Conservation (phyloP, 2,888 invertebrate species). For the Beris morrisii region DNA sequence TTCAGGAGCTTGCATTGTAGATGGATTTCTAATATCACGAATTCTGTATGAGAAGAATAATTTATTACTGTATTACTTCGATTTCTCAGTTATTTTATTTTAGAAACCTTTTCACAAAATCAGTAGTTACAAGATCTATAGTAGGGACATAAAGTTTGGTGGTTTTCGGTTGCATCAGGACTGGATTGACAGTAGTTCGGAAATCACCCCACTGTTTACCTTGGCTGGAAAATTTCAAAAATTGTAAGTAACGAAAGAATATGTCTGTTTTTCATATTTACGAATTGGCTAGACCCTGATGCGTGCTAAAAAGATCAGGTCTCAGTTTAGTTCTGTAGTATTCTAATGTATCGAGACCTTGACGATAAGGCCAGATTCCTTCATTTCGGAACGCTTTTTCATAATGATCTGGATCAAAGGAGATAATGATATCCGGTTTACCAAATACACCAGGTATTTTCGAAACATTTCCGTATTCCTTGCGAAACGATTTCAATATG, state of each 20-base stretch:
- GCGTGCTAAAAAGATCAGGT: slow-evolving; percentile 39
- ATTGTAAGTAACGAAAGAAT: slow-evolving; percentile 40
- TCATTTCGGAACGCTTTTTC: slow-evolving; percentile 57
- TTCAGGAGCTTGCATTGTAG: slow-evolving; percentile 51
- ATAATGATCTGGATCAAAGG: slow-evolving; percentile 59
- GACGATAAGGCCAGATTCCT: slow-evolving; percentile 56
- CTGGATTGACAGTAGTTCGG: slow-evolving; percentile 67
- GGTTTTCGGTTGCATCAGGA: slow-evolving; percentile 65
- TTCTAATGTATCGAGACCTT: slow-evolving; percentile 50
- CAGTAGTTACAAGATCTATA: slow-evolving; percentile 58
- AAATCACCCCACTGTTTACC: slow-evolving; percentile 69
- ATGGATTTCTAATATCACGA: slow-evolving; percentile 47
- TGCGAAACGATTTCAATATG: slow-evolving; percentile 8
- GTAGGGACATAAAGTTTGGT: slow-evolving; percentile 59
- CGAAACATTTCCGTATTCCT: slow-evolving; percentile 49
- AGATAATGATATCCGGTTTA: slow-evolving; percentile 48
- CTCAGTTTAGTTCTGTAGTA: slow-evolving; percentile 52
- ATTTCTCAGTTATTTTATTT: background rate
- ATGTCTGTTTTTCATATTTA: slow-evolving; percentile 14
- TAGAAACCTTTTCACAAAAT: slow-evolving; percentile 49
- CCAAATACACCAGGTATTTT: slow-evolving; percentile 49
- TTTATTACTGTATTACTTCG: background rate
- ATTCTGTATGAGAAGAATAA: slow-evolving; percentile 48
- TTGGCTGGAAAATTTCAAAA: slow-evolving; percentile 55
- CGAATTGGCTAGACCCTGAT: slow-evolving; percentile 8